phyloP scores from a whole-genome alignment of 2,797 vertebrate species.

The Tiaroga cobitis region DNA sequence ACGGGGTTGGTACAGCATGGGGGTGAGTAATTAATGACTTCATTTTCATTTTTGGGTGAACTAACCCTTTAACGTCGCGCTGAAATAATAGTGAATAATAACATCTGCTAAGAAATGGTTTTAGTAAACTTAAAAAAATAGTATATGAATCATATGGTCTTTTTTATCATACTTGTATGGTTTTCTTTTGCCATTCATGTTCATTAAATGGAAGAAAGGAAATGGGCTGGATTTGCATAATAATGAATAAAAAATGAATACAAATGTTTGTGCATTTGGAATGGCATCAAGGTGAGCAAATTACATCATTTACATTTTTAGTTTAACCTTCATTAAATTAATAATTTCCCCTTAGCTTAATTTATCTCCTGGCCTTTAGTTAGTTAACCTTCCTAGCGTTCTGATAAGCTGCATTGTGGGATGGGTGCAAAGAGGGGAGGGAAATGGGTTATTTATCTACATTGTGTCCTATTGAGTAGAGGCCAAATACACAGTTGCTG shows the following conservation, averaged over 20 bases:
- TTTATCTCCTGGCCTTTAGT: neutral
- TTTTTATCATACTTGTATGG: neutral
- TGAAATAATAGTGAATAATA: neutral
- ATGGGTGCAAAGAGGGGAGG: neutral
- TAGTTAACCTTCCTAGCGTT: neutral
- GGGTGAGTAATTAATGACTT: no score
- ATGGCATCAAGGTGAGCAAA: neutral
- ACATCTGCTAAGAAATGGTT: neutral
- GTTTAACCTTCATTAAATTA: neutral
- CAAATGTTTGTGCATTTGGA: neutral
- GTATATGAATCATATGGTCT: neutral
- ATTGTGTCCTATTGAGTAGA: constrained; percentile 27
- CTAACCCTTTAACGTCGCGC: no score
- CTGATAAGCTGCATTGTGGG: constrained; percentile 1
- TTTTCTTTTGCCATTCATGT: neutral
- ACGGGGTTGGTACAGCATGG: no score
- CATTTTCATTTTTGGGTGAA: no score
- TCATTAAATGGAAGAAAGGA: neutral
- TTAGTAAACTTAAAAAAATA: neutral
- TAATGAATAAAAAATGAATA: no score
- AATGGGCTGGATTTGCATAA: neutral
- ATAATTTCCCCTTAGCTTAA: neutral
- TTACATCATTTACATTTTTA: neutral
- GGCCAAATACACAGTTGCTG: constrained; percentile 29
- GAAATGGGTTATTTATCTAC: constrained; percentile 35